Evolutionary conservation across 2,797 vertebrate species (phyloP).

Genomic region (Sebastes vulpes): DNA sequence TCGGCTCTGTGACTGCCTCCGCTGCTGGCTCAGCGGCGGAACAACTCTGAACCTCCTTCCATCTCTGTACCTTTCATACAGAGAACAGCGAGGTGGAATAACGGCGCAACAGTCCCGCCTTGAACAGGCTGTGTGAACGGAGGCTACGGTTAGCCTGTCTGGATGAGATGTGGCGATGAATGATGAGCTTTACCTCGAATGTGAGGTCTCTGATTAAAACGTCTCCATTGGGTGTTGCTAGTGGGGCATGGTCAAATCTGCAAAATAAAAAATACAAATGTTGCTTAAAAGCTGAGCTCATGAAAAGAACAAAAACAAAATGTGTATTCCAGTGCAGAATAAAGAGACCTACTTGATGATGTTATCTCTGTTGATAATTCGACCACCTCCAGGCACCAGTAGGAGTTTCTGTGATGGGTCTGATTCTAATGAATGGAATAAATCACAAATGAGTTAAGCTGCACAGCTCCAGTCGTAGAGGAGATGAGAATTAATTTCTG

Average conservation of each 20-base stretch:
- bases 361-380: conserved; percentile 91
- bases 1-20: too few relatives aligned
- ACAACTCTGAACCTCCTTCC: not conserved
- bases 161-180: not conserved
- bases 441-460: not conserved
- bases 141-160: not conserved
- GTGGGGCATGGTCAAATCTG: conserved; percentile 95
- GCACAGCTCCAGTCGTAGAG: not conserved
- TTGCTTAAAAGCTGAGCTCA: not conserved
- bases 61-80: not conserved
- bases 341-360: conserved; percentile 91
- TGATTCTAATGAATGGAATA: conserved; percentile 69
- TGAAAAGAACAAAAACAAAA: not conserved
- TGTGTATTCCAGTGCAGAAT: not conserved
- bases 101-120: not conserved
- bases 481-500: not conserved
- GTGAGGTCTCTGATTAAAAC: conserved; percentile 93
- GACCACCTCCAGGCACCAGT: conserved; percentile 92
- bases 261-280: not conserved
- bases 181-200: conserved; percentile 89
- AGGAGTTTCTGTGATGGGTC: conserved; percentile 75
- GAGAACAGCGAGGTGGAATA: not conserved
- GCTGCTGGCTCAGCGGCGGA: not conserved
- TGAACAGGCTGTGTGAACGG: not conserved
- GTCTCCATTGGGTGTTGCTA: conserved; percentile 97